Evolutionary conservation across 2,888 invertebrate species (phyloP).

Genomic region (Helleia helle): DNA sequence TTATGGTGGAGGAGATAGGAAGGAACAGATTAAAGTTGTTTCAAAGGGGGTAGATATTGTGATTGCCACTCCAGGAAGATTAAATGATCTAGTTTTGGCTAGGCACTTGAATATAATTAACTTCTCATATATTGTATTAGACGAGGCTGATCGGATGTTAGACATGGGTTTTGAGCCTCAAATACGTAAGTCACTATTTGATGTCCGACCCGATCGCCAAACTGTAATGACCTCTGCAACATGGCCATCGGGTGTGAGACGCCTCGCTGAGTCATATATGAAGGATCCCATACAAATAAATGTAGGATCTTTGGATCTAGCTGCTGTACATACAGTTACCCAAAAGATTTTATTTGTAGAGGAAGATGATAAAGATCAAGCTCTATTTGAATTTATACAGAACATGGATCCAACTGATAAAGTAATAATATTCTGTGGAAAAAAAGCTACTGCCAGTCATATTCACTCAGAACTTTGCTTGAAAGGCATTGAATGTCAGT

Average conservation of each 20-base stretch:
- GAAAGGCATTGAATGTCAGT: slow-evolving; percentile 80
- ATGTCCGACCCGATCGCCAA: slow-evolving; percentile 90
- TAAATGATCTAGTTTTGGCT: slow-evolving; percentile 89
- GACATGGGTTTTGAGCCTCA: slow-evolving; percentile 92
- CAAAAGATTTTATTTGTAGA: slow-evolving; percentile 85
- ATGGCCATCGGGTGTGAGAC: slow-evolving; percentile 92
- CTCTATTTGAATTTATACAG: slow-evolving; percentile 79
- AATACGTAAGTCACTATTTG: slow-evolving; percentile 87
- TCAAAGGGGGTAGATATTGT: slow-evolving; percentile 92
- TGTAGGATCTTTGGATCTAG: slow-evolving; percentile 90
- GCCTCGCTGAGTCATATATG: slow-evolving; percentile 90
- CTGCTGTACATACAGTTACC: slow-evolving; percentile 90
- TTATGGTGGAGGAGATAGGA: slow-evolving; percentile 91
- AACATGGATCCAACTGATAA: slow-evolving; percentile 85
- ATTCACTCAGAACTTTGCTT: slow-evolving; percentile 85
- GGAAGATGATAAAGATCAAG: slow-evolving; percentile 78
- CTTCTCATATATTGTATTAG: slow-evolving; percentile 91
- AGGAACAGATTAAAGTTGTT: slow-evolving; percentile 83
- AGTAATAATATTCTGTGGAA: slow-evolving; percentile 92
- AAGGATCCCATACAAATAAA: slow-evolving; percentile 91
- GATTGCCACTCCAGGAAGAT: slow-evolving; percentile 94
- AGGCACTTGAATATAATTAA: slow-evolving; percentile 82
- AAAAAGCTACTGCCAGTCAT: slow-evolving; percentile 88
- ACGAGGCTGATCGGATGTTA: slow-evolving; percentile 93
- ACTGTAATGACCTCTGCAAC: slow-evolving; percentile 98